Evolutionary conservation across 2,888 invertebrate genomes (phyloP).

Genomic region (Microctonus aethiopoides): DNA sequence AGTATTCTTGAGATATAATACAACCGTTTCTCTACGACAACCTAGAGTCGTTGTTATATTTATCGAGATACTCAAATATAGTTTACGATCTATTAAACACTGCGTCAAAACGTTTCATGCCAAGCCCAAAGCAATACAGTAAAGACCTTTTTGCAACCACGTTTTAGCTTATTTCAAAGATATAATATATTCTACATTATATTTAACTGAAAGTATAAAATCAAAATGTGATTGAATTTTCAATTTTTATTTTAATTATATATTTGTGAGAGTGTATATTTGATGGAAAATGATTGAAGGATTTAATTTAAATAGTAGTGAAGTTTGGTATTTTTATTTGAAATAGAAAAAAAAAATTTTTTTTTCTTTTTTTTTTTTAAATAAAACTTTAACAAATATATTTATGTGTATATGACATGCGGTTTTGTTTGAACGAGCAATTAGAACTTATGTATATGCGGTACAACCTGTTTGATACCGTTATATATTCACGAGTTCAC

Average conservation of each 20-base stretch:
- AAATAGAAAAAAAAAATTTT: too few relatives aligned
- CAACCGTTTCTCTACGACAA: constrained; percentile 42
- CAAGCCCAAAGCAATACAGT: constrained; percentile 34
- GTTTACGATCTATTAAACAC: constrained; percentile 66
- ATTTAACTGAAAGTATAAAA: neutral
- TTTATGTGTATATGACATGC: neutral
- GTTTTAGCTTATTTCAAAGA: constrained; percentile 32
- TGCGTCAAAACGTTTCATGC: constrained; percentile 58
- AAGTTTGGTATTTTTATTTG: too few relatives aligned
- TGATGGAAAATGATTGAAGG: too few relatives aligned
- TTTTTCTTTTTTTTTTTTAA: too few relatives aligned
- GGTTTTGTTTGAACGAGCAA: constrained; percentile 40
- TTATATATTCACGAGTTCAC: constrained; percentile 42
- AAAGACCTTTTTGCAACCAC: constrained; percentile 36
- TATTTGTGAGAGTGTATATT: too few relatives aligned
- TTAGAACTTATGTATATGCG: constrained; percentile 41
- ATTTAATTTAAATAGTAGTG: too few relatives aligned
- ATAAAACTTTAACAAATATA: neutral
- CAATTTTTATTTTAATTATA: too few relatives aligned
- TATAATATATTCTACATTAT: too few relatives aligned
- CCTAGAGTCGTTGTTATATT: constrained; percentile 64
- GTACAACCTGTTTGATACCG: constrained; percentile 42
- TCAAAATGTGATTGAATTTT: neutral
- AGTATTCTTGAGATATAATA: constrained; percentile 13
- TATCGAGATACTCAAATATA: constrained; percentile 65